Evolutionary conservation across 2,888 invertebrate genomes (phyloP), one percentile per base, ranked within the genome.

Genomic region (Sipha maydis): DNA sequence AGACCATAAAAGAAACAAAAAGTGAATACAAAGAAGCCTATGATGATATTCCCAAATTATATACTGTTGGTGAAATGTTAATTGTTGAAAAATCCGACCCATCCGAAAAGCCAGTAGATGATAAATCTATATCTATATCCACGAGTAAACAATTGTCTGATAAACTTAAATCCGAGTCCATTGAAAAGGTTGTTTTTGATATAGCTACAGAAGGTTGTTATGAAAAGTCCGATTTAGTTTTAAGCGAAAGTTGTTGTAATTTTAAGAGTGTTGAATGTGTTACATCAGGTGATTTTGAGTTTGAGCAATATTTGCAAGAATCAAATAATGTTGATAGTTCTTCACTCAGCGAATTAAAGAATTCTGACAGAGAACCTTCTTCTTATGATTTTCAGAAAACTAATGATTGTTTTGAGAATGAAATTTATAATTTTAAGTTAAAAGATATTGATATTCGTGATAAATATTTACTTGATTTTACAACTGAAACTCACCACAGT

Each of bases 171-270:
- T n/a, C n/a, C n/a, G n/a, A n/a, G n/a, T n/a, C n/a, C n/a, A n/a
- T n/a, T 48, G 48, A 48, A 11, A 48, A 9, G 5, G 1, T 9
- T 9, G 1, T 48, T 9, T 1, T 9, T 8, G 17, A 61, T 71
- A 25, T 28, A n/a, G 0, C 25, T 7, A 82, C 11, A 69, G 82
- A 71, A 17, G 21, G 7, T 21, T 1, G 19, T 25, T 25, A n/a
- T 21, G 73, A 38, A n/a, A 56, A 54, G n/a, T 38, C 83, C 9
- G 19, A 11, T 73, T 19, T 75, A 4, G 56, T 76, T 21, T 85
- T 69, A 69, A 77, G 48, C 48, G 77, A 85, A 4, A 85, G 19
- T 85, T 31, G 67, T 14, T 48, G 31, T 69, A 67, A 85, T 19
- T 85, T 77, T 67, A 69, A 54, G 31, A 85, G 77, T 69, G 31